Evolutionary conservation across 64 coral and sea anemone species (phyloP).

Genomic region (Cladopsammia gracilis): DNA sequence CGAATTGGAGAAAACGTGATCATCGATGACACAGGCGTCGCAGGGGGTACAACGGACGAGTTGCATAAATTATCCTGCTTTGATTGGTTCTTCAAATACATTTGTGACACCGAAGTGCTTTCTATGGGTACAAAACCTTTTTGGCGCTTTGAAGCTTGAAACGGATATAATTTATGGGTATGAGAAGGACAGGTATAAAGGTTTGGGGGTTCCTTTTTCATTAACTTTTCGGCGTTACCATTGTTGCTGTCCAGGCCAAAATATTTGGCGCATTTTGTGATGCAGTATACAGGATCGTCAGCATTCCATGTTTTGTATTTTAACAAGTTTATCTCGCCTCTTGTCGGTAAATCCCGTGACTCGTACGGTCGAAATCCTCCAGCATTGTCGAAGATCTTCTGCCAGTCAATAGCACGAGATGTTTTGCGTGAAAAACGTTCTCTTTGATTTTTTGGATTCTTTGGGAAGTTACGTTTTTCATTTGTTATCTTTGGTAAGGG

Average conservation of each 20-base stretch:
- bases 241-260: slow-evolving; percentile 16
- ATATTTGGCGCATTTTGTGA: slow-evolving; percentile 55
- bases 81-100: not conserved
- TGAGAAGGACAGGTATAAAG: not conserved
- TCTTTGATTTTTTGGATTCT: not conserved
- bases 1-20: not conserved
- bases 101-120: not conserved
- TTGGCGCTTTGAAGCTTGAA: not conserved
- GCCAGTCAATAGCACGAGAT: slow-evolving; percentile 32
- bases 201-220: not conserved
- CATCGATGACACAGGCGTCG: not conserved
- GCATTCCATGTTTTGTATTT: slow-evolving; percentile 61
- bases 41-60: not conserved
- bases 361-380: slow-evolving; percentile 74
- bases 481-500: not conserved
- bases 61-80: slow-evolving; percentile 7
- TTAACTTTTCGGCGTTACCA: not conserved
- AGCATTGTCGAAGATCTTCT: not conserved
- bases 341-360: slow-evolving; percentile 60
- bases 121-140: not conserved
- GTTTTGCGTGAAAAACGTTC: not conserved
- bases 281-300: not conserved
- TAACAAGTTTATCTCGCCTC: slow-evolving; percentile 45
- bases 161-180: not conserved
- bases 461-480: not conserved